phyloP scores from a whole-genome alignment of 2,113 vertebrate genomes.

The Psittacula cyanocephala region DNA sequence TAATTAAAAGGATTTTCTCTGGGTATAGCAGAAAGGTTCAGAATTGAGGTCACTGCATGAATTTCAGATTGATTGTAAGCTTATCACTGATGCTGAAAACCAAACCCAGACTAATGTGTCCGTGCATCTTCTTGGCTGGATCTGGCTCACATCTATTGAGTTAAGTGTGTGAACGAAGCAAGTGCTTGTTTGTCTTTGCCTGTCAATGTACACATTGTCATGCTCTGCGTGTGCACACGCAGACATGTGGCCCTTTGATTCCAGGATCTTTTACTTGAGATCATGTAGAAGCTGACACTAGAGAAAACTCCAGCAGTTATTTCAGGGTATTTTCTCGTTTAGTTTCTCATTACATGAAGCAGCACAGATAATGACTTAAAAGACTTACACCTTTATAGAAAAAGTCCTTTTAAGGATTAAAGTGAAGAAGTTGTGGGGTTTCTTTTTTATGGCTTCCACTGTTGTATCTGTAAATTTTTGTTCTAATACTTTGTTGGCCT shows the following conservation, averaged over 20 bases:
- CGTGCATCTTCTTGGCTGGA: not conserved
- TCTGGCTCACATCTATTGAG: not conserved
- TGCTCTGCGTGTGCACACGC: not conserved
- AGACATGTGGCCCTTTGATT: not conserved
- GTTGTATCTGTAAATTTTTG: not conserved
- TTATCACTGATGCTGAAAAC: not conserved
- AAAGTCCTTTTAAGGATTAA: not conserved
- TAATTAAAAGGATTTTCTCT: not conserved
- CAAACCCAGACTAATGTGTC: not conserved
- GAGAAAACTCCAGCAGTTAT: not conserved
- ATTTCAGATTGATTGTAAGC: not conserved
- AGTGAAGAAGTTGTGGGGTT: not conserved
- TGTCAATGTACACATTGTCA: accelerated
- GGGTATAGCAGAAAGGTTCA: not conserved
- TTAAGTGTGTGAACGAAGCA: not conserved
- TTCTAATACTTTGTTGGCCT: not conserved
- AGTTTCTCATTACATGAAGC: not conserved
- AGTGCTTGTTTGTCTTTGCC: not conserved
- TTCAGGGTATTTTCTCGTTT: not conserved
- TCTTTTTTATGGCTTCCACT: not conserved
- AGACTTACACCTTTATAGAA: not conserved
- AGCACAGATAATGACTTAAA: not conserved
- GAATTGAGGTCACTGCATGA: not conserved
- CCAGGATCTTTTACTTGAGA: not conserved
- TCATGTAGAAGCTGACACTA: not conserved